Base-by-base conservation (phyloP, 2,888 invertebrate species). In the Aspidiotus destructor region DNA sequence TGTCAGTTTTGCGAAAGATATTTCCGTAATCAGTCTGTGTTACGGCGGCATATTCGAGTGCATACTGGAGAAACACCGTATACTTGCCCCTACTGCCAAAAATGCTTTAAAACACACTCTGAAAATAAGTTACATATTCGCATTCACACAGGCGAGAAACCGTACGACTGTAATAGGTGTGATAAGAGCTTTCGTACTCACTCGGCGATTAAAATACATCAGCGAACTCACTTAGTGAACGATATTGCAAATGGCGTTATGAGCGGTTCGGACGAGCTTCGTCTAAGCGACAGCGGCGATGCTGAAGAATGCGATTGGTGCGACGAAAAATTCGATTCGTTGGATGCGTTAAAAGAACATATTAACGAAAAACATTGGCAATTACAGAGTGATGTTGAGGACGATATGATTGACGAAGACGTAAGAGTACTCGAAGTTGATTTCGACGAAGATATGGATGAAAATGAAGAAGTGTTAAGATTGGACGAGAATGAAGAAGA, bases 1-100 rank as follows among this genome's bases (percentile, higher is more conserved):
- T 72, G 72, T 68, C 61, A 60, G 1, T 60, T 60, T 5, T 72
- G 72, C 60, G 68, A 69, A 41, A 54, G 69, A 8, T 63, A 62
- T 13, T 72, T 72, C 69, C 54, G 69, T 9, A 69, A 69, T 40
- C 69, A 69, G 40, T 69, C 69, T 41, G 69, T 69, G 10, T 57
- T 69, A 9, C 28, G 62, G 11, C 69, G 69, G 17, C 69, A 69
- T 42, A 55, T 69, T 15, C 55, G 69, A 13, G 57, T 62, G 40
- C 69, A 69, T n/a, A 69, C 69, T 28, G 69, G 69, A 28, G 69
- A 69, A 40, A 62, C 62, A 41, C 69, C 69, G n/a, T 69, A 62
- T 41, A 54, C 69, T 41, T 69, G 69, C 44, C 62, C 62, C 15
- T 69, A 62, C 17, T 69, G 69, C 62, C 16, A 40, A 11, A 69